These are phyloP conservation scores for Punctoribates punctum DNA, from an alignment of 2,888 invertebrate genomes.

Conservation along the genomic window DNA sequence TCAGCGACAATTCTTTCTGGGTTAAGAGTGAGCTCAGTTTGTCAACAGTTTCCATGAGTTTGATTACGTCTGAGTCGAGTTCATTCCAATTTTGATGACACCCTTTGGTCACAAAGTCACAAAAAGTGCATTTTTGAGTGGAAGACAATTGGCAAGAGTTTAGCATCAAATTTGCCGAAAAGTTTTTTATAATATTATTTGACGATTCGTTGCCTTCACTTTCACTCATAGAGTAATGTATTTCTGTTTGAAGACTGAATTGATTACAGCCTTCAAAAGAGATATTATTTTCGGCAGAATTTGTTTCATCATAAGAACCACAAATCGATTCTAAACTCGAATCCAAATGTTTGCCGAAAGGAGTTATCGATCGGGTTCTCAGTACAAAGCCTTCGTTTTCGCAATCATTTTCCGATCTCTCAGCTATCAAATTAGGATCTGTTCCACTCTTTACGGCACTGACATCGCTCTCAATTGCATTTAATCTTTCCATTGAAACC, in stretches of 20 bases:
- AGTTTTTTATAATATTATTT: slow-evolving; percentile 3
- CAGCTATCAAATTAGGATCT: slow-evolving; percentile 16
- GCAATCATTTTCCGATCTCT: slow-evolving; percentile 2
- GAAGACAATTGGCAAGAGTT: neutral
- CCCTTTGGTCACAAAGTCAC: slow-evolving; percentile 44
- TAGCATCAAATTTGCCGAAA: slow-evolving; percentile 10
- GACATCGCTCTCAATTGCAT: neutral
- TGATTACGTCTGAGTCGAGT: slow-evolving; percentile 44
- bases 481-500: neutral
- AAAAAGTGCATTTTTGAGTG: slow-evolving; percentile 42
- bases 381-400: neutral
- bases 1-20: slow-evolving; percentile 28
- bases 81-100: slow-evolving; percentile 43
- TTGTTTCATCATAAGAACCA: slow-evolving; percentile 1
- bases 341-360: neutral
- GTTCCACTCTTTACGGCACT: neutral
- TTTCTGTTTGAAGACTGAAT: slow-evolving; percentile 14
- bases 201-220: neutral
- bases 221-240: slow-evolving; percentile 7
- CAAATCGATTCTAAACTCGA: slow-evolving; percentile 8
- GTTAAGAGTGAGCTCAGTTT: slow-evolving; percentile 32
- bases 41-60: slow-evolving; percentile 43
- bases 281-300: neutral
- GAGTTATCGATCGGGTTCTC: slow-evolving; percentile 16
- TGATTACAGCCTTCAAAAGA: neutral